Evolutionary conservation across 2,888 invertebrate genomes (phyloP), one percentile per base, ranked within the genome.

Genomic region (Catocala nupta): DNA sequence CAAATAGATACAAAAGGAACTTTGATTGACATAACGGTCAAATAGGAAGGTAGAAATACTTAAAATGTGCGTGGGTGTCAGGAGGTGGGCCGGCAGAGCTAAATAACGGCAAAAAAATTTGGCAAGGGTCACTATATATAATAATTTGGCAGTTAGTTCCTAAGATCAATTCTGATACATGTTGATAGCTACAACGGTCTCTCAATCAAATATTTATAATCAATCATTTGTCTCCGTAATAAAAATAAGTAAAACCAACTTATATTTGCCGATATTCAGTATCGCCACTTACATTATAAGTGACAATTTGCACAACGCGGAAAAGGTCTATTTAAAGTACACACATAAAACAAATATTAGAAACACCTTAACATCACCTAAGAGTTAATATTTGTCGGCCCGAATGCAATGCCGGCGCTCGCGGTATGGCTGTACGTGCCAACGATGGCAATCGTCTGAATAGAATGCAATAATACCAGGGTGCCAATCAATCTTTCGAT

Each of bases 401-500:
- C 83, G 86, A 76, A 65, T 80, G 76, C 80, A 80, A 90, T 87
- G 86, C 73, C 70, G 71, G 75, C 80, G 82, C 83, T 80, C 70
- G 72, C 71, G 71, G 69, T 70, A 65, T 65, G 58, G 65, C 50
- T 63, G 54, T 54, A 58, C 58, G 73, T 88, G 90, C 90, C 90
- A 90, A 87, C 81, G 80, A 84, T 86, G 83, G 83, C 84, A 86
- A 86, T 81, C 84, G 81, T 78, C 80, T 83, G 82, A 87, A 82
- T 81, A 82, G 83, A 85, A 78, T 75, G 68, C 82, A 85, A 86
- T 81, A 84, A 81, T 83, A 84, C 81, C 73, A 78, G 78, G 75
- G 74, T 88, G 87, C 87, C 89, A 87, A 91, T 90, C 89, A 86
- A 88, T 90, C 88, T 85, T 81, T 85, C 78, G 73, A 81, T 85